These are phyloP conservation scores for Xenopus laevis DNA, from an alignment of 2,113 vertebrate species.

Conservation along the genomic window DNA sequence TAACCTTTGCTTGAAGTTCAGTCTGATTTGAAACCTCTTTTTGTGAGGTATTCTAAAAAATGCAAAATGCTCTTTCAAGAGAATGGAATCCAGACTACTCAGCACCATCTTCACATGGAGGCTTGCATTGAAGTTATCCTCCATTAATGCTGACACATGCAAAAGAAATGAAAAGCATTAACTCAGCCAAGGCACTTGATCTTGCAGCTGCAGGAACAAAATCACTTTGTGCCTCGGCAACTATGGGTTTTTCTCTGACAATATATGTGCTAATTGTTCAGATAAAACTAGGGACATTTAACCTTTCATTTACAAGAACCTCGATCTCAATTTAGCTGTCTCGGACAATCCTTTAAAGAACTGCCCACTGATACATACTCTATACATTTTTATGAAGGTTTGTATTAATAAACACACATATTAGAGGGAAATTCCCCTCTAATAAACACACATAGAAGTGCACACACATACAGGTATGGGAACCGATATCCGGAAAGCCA, in stretches of 20 bases:
- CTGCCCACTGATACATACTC: too few relatives aligned
- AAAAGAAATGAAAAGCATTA: slow-evolving; percentile 78
- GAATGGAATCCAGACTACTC: slow-evolving; percentile 74
- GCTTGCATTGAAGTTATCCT: slow-evolving; percentile 69
- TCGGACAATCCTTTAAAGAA: too few relatives aligned
- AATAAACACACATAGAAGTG: too few relatives aligned
- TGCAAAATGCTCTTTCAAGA: slow-evolving; percentile 67
- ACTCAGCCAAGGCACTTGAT: slow-evolving; percentile 71
- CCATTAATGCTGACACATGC: slow-evolving; percentile 77
- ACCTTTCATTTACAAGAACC: not conserved
- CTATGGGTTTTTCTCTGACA: slow-evolving; percentile 49
- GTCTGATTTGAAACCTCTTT: slow-evolving; percentile 75
- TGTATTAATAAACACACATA: too few relatives aligned
- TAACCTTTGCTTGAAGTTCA: slow-evolving; percentile 88
- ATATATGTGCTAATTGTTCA: slow-evolving; percentile 63
- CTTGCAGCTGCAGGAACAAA: slow-evolving; percentile 72
- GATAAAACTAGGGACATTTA: slow-evolving; percentile 46
- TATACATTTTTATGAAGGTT: too few relatives aligned
- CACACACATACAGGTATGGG: too few relatives aligned
- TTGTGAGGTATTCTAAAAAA: slow-evolving; percentile 61
- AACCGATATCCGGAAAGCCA: too few relatives aligned
- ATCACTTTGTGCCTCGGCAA: slow-evolving; percentile 64
- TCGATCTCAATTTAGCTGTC: too few relatives aligned
- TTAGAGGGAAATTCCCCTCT: too few relatives aligned
- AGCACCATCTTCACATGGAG: slow-evolving; percentile 74